Base-by-base conservation (phyloP, 2,797 vertebrate genomes). In the Rhyacichthys aspro region DNA sequence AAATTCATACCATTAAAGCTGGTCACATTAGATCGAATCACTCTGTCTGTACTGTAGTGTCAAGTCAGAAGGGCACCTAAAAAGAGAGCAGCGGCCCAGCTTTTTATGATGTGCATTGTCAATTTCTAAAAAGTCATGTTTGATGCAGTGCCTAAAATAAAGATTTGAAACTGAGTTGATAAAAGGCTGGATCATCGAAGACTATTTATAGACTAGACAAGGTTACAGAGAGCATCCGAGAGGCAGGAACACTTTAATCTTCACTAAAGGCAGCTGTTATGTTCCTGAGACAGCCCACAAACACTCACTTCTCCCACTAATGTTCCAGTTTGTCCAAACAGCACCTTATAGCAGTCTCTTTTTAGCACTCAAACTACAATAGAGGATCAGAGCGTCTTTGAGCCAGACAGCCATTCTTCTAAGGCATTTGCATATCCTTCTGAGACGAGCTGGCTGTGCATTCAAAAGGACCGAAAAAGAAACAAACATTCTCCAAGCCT, bases 331-430 rank as follows among this genome's bases (percentile, higher is more conserved):
- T 81, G 72, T 82, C 78, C 72, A 85, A 86, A 79, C 43, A 47
- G 63, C 72, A 67, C 59, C 50, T 82, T 72, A 71, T 74, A 77
- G 76, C 73, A 86, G 76, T 77, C 58, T 74, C 62, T 53, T 63
- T 81, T 89, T 70, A 82, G 43, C 44, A 49, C 10, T 63, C 65
- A 62, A 67, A 67, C 75, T 66, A 67, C 60, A 81, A 71, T 71
- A 57, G 62, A 79, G 75, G 74, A 87, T 88, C 76, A 86, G 78
- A 82, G 82, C 78, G 84, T 84, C 82, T 84, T 70, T 14, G 74
- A 88, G 70, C 69, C 79, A 89, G 88, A 89, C 88, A 87, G 85
- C 65, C 61, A 88, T 89, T 89, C 84, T 86, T 85, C 74, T 56
- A 62, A 57, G 45, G 49, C 65, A 90, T 91, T 89, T 88, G 84